Evolutionary conservation across 2,888 invertebrate species (phyloP).

Genomic region (Galeruca laticollis): DNA sequence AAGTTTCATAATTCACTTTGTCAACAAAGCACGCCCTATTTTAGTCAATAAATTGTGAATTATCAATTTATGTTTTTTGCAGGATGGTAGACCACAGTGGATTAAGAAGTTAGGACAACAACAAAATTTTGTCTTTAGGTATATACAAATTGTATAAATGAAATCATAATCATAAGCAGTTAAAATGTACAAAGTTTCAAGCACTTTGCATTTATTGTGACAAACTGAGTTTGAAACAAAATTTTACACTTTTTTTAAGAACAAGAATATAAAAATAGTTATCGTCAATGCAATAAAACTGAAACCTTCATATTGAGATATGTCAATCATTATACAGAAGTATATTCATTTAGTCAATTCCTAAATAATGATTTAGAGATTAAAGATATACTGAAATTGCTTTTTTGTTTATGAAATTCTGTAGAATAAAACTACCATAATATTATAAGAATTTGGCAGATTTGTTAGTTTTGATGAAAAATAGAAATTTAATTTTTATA

Average conservation of each 20-base stretch:
- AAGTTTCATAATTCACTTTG: slow-evolving; percentile 4
- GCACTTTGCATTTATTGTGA: slow-evolving; percentile 1
- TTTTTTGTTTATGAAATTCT: not conserved
- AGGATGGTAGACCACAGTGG: slow-evolving; percentile 1
- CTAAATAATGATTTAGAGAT: not conserved
- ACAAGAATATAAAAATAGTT: no score
- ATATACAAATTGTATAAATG: not conserved
- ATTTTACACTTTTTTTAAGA: not conserved
- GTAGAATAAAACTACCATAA: not conserved
- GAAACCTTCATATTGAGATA: not conserved
- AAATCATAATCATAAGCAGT: not conserved
- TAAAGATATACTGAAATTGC: not conserved
- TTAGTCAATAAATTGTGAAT: not conserved
- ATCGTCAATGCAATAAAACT: no score
- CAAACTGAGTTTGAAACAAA: not conserved
- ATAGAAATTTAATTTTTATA: not conserved
- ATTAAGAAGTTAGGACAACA: slow-evolving; percentile 6
- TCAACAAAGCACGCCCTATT: not conserved
- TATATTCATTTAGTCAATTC: not conserved
- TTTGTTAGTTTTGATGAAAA: not conserved
- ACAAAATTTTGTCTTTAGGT: not conserved
- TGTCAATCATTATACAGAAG: not conserved
- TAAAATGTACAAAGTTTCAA: not conserved
- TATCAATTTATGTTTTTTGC: slow-evolving; percentile 9
- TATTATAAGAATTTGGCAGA: not conserved